These are phyloP conservation scores for Pollachius pollachius DNA, from an alignment of 2,113 vertebrate genomes.

Conservation along the genomic window DNA sequence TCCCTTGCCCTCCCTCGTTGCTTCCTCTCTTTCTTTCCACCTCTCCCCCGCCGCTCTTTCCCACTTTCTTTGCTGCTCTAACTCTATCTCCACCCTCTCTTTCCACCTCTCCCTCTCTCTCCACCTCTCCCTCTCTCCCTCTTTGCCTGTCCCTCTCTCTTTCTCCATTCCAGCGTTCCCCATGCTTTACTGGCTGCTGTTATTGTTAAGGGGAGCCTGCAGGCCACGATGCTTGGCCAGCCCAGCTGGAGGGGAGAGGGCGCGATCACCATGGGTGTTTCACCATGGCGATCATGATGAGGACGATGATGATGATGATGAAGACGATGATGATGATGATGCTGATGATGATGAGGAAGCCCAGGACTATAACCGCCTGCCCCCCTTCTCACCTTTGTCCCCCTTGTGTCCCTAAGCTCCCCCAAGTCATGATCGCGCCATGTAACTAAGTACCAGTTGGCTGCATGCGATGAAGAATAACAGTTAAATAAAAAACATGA, in stretches of 20 bases:
- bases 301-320: not conserved
- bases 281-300: not conserved
- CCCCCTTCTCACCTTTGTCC: not conserved
- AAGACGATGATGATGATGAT: not conserved
- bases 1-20: not conserved
- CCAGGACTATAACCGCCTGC: not conserved
- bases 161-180: not conserved
- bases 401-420: conserved; percentile 33
- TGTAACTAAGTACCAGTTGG: conserved; percentile 64
- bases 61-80: conserved; percentile 42
- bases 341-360: not conserved
- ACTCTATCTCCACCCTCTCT: conserved; percentile 3
- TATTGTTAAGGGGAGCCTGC: not conserved
- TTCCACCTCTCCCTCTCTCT: conserved; percentile 6
- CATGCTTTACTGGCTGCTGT: not conserved
- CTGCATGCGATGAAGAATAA: too few relatives aligned
- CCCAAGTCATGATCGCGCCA: conserved; percentile 61
- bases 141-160: conserved; percentile 4
- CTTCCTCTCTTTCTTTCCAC: not conserved
- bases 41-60: conserved; percentile 29
- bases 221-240: not conserved
- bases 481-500: conserved; percentile 46
- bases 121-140: conserved; percentile 6
- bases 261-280: not conserved
- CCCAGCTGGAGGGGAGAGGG: not conserved